phyloP scores from a whole-genome alignment of 23 tunicate species.

The Pegea sp. region DNA sequence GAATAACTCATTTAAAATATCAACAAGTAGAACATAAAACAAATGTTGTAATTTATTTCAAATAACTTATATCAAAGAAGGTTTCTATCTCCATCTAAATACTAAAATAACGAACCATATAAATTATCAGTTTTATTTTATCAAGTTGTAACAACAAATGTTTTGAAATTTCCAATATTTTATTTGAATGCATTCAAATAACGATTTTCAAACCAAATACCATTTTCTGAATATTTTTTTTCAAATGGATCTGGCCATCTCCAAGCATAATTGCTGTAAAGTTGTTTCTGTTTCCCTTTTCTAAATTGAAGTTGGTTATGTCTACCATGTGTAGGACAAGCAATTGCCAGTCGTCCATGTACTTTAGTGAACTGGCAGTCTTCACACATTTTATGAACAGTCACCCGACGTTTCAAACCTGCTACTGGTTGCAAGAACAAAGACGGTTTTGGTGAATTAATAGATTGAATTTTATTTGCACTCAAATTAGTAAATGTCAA shows the following conservation, averaged over 20 bases:
- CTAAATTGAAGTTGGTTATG: conserved; percentile 71
- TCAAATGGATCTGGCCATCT: conserved; percentile 95
- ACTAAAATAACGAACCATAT: too few relatives aligned
- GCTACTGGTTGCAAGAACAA: too few relatives aligned
- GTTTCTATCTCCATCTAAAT: too few relatives aligned
- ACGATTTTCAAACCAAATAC: conserved; percentile 20
- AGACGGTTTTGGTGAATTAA: too few relatives aligned
- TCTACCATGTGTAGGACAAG: conserved; percentile 51
- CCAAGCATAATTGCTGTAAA: conserved; percentile 63
- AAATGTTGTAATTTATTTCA: too few relatives aligned
- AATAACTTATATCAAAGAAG: too few relatives aligned
- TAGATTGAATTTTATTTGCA: too few relatives aligned
- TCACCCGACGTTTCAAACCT: conserved; percentile 40
- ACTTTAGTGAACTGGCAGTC: conserved; percentile 26
- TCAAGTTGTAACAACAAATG: too few relatives aligned
- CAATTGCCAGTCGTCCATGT: conserved; percentile 23
- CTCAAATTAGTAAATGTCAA: too few relatives aligned
- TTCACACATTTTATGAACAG: conserved; percentile 35
- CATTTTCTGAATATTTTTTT: conserved; percentile 23
- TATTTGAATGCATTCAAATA: conserved; percentile 60
- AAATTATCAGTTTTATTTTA: too few relatives aligned
- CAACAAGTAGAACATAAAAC: too few relatives aligned
- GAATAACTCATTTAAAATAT: too few relatives aligned
- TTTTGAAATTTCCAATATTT: background rate
- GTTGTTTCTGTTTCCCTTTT: conserved; percentile 11